Evolutionary conservation across 2,797 vertebrate genomes (phyloP).

Genomic region (Salmo trutta): DNA sequence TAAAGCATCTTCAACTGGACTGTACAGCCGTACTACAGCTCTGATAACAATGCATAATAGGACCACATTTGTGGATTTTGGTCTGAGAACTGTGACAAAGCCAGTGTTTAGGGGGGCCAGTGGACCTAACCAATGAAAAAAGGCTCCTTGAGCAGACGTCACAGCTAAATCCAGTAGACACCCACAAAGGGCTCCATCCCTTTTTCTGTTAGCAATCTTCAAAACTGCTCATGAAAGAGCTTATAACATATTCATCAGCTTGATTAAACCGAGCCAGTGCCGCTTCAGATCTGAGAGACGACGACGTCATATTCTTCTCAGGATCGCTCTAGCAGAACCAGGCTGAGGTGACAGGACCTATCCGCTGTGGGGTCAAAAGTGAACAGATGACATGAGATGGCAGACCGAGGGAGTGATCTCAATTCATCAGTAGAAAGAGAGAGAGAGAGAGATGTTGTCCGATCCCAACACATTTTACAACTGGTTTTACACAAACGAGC

Average conservation of each 20-base stretch:
- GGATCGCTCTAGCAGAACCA: slow-evolving; percentile 53
- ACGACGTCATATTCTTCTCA: slow-evolving; percentile 46
- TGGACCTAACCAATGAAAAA: background rate
- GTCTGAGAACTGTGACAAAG: background rate
- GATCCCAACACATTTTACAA: background rate
- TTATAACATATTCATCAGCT: slow-evolving; percentile 58
- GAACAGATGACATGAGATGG: slow-evolving; percentile 28
- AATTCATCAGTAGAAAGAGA: background rate
- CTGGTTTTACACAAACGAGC: slow-evolving; percentile 17
- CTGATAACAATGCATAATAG: background rate
- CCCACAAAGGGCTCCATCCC: slow-evolving; percentile 19
- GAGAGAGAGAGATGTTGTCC: background rate
- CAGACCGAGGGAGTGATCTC: slow-evolving; percentile 1
- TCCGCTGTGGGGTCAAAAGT: slow-evolving; percentile 59
- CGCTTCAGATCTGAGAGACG: slow-evolving; percentile 47
- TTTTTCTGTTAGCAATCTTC: slow-evolving; percentile 61
- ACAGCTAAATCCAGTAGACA: background rate
- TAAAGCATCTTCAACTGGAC: background rate
- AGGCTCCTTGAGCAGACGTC: background rate
- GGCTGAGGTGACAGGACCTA: slow-evolving; percentile 43
- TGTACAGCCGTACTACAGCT: background rate
- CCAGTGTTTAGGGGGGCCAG: background rate
- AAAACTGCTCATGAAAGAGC: slow-evolving; percentile 44
- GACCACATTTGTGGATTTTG: background rate
- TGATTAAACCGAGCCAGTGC: slow-evolving; percentile 52